Conservation (phyloP, 2,888 invertebrate species). For the Scotopteryx bipunctaria region DNA sequence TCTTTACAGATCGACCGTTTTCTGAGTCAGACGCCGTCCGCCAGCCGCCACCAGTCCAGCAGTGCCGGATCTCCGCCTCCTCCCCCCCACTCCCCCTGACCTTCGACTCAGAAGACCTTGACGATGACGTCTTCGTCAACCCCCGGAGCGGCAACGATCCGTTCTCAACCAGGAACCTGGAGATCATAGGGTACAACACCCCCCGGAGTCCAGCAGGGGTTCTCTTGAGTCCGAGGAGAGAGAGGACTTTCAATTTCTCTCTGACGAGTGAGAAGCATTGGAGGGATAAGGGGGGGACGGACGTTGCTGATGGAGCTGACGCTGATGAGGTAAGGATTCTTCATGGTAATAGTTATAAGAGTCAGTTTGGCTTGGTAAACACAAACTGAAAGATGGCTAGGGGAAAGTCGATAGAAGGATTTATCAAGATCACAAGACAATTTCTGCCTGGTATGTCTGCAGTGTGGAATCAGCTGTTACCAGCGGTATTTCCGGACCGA, state of each 20-base stretch:
- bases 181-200: conserved; percentile 67
- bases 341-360: background rate
- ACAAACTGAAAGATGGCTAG: too few relatives aligned
- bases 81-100: conserved; percentile 67
- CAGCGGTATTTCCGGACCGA: too few relatives aligned
- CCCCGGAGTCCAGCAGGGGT: conserved; percentile 73
- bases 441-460: too few relatives aligned
- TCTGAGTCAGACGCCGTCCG: conserved; percentile 71
- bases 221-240: conserved; percentile 68
- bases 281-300: conserved; percentile 77
- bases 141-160: conserved; percentile 68
- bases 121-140: conserved; percentile 76
- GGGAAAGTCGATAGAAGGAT: too few relatives aligned
- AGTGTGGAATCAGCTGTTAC: background rate
- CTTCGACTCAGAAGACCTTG: conserved; percentile 65
- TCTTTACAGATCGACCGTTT: conserved; percentile 66
- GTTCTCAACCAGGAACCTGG: conserved; percentile 69
- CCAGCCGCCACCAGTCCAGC: conserved; percentile 50
- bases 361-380: too few relatives aligned
- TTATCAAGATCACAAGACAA: too few relatives aligned
- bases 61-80: conserved; percentile 67
- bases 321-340: conserved; percentile 68
- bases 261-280: conserved; percentile 76
- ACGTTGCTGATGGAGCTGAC: conserved; percentile 66
- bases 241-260: conserved; percentile 71